These are phyloP conservation scores for Catharus fuscescens DNA, from an alignment of 2,113 vertebrate genomes.

Conservation along the genomic window DNA sequence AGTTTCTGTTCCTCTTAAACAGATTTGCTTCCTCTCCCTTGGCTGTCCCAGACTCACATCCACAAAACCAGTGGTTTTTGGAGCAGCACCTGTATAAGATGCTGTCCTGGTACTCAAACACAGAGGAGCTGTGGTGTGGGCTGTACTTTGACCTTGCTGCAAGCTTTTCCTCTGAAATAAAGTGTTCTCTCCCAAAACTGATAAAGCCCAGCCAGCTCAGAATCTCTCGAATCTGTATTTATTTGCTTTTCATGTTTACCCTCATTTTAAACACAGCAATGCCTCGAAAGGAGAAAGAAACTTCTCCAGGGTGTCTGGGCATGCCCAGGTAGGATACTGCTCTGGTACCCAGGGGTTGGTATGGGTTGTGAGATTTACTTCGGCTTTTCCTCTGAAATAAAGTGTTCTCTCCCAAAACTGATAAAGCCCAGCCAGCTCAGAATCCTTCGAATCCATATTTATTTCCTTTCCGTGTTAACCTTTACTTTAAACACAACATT, in stretches of 20 bases:
- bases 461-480: no score
- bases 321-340: no score
- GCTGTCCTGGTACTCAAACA: not conserved
- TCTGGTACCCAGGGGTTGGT: fast-evolving
- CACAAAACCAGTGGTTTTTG: fast-evolving
- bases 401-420: fast-evolving
- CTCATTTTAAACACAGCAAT: not conserved
- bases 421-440: not conserved
- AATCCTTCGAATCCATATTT: fast-evolving
- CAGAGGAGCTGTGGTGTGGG: fast-evolving
- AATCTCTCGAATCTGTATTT: fast-evolving
- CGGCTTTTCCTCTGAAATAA: not conserved
- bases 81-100: fast-evolving
- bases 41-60: not conserved
- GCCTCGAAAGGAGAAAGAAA: not conserved
- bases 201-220: not conserved
- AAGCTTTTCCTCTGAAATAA: not conserved
- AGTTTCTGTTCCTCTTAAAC: not conserved
- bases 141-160: not conserved
- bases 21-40: fast-evolving
- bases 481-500: not conserved
- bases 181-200: fast-evolving
- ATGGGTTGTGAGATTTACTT: fast-evolving
- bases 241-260: no score
- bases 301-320: no score